These are phyloP conservation scores for Craseonycteris thonglongyai DNA, from an alignment of 2,113 vertebrate genomes.

Conservation along the genomic window DNA sequence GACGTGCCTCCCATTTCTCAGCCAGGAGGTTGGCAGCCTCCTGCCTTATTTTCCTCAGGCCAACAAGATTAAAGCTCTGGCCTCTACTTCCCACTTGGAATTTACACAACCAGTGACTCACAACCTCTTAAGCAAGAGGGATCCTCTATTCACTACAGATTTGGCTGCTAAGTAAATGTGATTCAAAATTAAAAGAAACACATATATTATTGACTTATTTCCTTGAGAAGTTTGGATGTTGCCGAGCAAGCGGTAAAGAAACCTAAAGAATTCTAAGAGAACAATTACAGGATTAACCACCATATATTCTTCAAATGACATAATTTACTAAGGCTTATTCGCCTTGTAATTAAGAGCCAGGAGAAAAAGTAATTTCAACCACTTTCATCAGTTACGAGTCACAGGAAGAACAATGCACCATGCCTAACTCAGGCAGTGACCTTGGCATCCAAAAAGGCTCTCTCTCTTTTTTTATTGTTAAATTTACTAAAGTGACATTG, in stretches of 20 bases:
- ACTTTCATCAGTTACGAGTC: not conserved
- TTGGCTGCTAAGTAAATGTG: conserved; percentile 16
- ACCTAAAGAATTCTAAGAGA: not conserved
- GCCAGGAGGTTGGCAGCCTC: not conserved
- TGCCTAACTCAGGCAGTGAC: not conserved
- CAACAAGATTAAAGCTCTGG: conserved; percentile 8
- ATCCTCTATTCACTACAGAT: not conserved
- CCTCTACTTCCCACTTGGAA: not conserved
- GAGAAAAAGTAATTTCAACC: not conserved
- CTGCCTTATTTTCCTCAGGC: not conserved
- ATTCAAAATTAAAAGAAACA: conserved; percentile 50
- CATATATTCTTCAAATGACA: not conserved
- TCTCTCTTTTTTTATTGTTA: no score
- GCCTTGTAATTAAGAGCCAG: conserved; percentile 16
- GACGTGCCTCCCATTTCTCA: not conserved
- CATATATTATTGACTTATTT: not conserved
- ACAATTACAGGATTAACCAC: not conserved
- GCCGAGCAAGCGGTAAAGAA: not conserved
- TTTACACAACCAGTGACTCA: conserved; percentile 38
- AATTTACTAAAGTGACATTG: no score
- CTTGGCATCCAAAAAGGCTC: not conserved
- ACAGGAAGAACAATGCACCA: not conserved
- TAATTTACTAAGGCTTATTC: not conserved
- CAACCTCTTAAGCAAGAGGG: conserved; percentile 38
- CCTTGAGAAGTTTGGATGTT: conserved; percentile 27